phyloP scores from a whole-genome alignment of 2,888 invertebrate species.

The Tupiocoris notatus region DNA sequence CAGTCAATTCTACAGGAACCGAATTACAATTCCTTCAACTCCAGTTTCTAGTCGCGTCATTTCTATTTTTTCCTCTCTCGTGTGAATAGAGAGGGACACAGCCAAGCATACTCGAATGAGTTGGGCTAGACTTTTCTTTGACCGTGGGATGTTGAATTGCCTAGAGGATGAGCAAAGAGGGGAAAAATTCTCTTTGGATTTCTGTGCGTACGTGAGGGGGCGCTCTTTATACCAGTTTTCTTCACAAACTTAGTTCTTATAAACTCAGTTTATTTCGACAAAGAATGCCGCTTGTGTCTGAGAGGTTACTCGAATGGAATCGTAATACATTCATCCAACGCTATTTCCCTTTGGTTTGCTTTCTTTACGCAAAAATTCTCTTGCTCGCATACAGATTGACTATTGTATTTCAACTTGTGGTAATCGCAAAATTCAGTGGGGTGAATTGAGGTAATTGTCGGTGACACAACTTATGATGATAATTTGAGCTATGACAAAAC shows the following conservation, averaged over 20 bases:
- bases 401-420: too few species aligned
- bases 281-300: background rate
- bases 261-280: conserved; percentile 2
- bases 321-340: background rate
- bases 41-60: background rate
- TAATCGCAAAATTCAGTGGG: too few species aligned
- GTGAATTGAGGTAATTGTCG: too few species aligned
- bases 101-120: background rate
- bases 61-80: background rate
- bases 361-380: too few species aligned
- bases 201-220: conserved; percentile 19
- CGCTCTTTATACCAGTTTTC: conserved; percentile 7
- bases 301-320: background rate
- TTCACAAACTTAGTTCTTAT: conserved; percentile 11
- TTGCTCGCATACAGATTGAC: too few species aligned
- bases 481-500: too few species aligned
- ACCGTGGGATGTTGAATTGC: background rate
- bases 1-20: too few species aligned
- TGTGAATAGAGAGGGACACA: too few species aligned
- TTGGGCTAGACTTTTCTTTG: background rate
- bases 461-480: too few species aligned
- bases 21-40: background rate
- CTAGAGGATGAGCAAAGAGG: background rate
- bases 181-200: conserved; percentile 31
- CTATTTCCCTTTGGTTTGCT: too few species aligned